These are phyloP conservation scores for Craniophora ligustri DNA, from an alignment of 2,888 invertebrate genomes.

Conservation along the genomic window DNA sequence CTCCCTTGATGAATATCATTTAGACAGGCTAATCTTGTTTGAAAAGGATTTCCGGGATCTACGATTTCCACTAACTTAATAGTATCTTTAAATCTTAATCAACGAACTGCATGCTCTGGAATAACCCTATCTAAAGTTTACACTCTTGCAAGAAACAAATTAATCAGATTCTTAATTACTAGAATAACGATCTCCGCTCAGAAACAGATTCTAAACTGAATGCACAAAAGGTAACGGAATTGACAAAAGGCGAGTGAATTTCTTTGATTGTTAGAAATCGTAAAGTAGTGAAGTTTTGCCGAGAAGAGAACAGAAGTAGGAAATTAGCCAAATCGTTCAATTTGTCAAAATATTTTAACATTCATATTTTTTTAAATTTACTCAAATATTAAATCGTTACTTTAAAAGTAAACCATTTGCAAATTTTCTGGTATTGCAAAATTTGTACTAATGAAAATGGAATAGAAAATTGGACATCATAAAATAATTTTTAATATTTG, in stretches of 20 bases:
- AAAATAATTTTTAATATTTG: no score
- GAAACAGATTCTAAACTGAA: conserved; percentile 46
- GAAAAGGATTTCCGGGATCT: conserved; percentile 27
- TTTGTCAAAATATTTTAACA: conserved; percentile 57
- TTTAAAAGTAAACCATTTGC: conserved; percentile 34
- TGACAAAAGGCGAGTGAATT: conserved; percentile 63
- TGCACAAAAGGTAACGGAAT: conserved; percentile 58
- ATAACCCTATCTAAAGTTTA: conserved; percentile 15
- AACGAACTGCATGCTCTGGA: conserved; percentile 37
- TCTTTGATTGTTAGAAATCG: conserved; percentile 63
- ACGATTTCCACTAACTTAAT: conserved; percentile 57
- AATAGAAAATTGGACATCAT: conserved; percentile 18
- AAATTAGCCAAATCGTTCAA: conserved; percentile 51
- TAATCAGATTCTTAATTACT: conserved; percentile 3
- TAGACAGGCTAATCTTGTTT: conserved; percentile 37
- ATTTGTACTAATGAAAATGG: conserved; percentile 22
- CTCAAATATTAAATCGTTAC: conserved; percentile 48
- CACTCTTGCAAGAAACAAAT: conserved; percentile 9
- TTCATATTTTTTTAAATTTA: conserved; percentile 50
- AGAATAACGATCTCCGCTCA: conserved; percentile 21
- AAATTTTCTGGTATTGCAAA: conserved; percentile 29
- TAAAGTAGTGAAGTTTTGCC: conserved; percentile 51
- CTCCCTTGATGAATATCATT: conserved; percentile 34
- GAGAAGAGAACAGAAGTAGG: no score
- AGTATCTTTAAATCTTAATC: conserved; percentile 47